A percentile compares a stretch with the other conserved stretches of the same genome.
Evolutionary conservation across 2,888 invertebrate genomes (phyloP).

Genomic region (Fragum sueziense): DNA sequence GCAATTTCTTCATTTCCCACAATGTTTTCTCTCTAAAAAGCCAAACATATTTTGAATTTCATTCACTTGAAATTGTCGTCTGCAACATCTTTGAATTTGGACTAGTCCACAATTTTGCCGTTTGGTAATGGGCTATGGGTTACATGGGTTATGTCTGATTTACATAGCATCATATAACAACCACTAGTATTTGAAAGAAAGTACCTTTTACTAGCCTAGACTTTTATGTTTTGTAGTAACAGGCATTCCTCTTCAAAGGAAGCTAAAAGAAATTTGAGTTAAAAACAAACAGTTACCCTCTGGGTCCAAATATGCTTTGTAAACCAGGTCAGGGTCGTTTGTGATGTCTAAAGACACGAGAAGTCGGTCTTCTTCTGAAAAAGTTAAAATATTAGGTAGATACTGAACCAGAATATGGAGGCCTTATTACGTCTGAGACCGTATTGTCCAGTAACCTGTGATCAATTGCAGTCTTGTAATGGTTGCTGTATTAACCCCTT

Average conservation of each 20-base stretch:
- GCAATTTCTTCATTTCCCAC: too few species aligned
- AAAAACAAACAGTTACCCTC: neutral
- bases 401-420: neutral
- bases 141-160: too few species aligned
- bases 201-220: neutral
- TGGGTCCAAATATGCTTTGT: conserved; percentile 1
- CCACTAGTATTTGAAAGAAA: neutral
- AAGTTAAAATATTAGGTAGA: neutral
- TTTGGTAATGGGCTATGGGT: too few species aligned
- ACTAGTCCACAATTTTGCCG: too few species aligned
- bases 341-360: neutral
- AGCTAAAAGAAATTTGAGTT: too few species aligned
- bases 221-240: neutral
- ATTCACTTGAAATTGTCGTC: too few species aligned
- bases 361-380: neutral
- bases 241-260: neutral
- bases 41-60: too few species aligned
- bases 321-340: neutral
- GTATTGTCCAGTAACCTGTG: too few species aligned
- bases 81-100: too few species aligned
- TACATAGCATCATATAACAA: neutral
- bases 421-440: neutral
- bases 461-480: too few species aligned
- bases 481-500: too few species aligned
- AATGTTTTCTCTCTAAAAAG: too few species aligned